These are phyloP conservation scores for Tupiocoris notatus DNA, from an alignment of 2,888 invertebrate species.

Conservation along the genomic window DNA sequence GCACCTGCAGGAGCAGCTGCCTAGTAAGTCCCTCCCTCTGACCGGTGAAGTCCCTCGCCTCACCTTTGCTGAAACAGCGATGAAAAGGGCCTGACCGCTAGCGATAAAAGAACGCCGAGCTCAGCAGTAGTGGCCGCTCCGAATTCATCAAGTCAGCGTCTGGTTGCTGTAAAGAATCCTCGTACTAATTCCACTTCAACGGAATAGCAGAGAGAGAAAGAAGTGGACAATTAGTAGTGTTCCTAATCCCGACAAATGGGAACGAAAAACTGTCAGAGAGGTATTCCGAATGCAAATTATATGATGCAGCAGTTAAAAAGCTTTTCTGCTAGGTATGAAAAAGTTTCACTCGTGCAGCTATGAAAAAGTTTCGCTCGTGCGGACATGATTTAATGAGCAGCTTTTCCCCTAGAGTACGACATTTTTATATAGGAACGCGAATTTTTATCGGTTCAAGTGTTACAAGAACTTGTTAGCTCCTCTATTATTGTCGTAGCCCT, in stretches of 20 bases:
- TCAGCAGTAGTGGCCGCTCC: neutral
- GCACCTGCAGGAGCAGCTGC: too few species aligned
- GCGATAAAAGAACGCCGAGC: constrained; percentile 5
- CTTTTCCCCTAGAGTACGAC: too few species aligned
- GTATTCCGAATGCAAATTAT: neutral
- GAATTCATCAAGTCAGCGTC: neutral
- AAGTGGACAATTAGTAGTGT: neutral
- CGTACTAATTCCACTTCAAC: neutral
- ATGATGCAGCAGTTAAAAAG: neutral
- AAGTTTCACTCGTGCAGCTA: neutral
- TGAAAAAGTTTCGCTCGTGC: neutral
- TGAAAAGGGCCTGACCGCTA: neutral
- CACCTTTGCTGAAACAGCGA: neutral
- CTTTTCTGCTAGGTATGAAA: neutral
- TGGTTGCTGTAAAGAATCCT: neutral
- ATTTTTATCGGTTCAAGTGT: too few species aligned
- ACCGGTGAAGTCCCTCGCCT: too few species aligned
- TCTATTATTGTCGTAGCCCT: too few species aligned
- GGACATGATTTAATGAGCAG: too few species aligned
- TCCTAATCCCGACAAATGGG: neutral
- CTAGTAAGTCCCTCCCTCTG: too few species aligned
- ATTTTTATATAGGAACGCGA: too few species aligned
- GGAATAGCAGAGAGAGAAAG: neutral
- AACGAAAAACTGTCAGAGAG: neutral
- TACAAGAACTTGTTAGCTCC: too few species aligned